phyloP scores from a whole-genome alignment of 2,888 invertebrate genomes.

The Adineta ricciae region DNA sequence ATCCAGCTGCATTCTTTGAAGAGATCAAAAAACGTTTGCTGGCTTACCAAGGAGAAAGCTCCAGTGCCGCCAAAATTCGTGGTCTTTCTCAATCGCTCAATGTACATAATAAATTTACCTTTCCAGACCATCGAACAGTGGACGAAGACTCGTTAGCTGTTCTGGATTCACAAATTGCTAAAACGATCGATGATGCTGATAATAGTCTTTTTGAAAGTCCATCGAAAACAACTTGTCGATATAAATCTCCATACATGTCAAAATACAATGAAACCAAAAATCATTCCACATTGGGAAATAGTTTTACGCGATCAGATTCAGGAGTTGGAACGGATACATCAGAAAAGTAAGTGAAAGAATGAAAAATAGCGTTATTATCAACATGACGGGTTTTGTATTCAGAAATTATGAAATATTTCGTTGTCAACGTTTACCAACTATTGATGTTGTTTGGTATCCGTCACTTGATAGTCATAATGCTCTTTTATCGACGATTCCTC shows the following conservation, averaged over 20 bases:
- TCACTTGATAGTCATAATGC: not conserved
- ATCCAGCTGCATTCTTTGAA: conserved; percentile 18
- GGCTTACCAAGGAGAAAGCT: not conserved
- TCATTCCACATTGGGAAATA: conserved; percentile 6
- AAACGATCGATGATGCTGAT: not conserved
- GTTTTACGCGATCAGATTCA: conserved; percentile 7
- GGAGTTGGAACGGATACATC: not conserved
- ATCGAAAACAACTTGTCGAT: not conserved
- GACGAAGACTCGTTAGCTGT: conserved; percentile 15
- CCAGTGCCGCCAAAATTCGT: not conserved
- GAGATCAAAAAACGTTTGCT: not conserved
- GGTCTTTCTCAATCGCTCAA: not conserved
- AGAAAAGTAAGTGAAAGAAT: not conserved
- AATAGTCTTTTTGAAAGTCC: not conserved
- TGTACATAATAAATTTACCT: not conserved
- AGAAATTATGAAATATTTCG: conserved; percentile 17
- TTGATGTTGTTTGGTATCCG: conserved; percentile 10
- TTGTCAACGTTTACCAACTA: not conserved
- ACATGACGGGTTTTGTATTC: not conserved
- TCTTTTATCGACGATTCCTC: not conserved
- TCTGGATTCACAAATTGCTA: not conserved
- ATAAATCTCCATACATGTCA: not conserved
- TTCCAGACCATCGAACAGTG: not conserved
- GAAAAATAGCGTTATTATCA: no score
- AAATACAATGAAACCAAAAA: not conserved